Base-by-base conservation (phyloP, 2,113 vertebrate genomes). In the Sinocyclocheilus grahami region DNA sequence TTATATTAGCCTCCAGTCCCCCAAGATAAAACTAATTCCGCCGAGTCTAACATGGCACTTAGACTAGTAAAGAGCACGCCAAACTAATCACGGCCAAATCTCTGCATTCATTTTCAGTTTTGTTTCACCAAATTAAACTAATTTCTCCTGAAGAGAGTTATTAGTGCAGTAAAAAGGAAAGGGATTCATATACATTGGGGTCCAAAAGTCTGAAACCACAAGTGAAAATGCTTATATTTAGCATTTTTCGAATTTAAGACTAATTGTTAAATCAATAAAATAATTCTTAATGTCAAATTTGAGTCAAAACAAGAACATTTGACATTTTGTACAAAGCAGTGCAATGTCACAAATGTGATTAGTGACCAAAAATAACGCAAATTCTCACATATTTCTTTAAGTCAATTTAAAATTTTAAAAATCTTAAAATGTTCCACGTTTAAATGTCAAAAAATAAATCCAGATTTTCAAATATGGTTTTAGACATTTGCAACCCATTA, bases 21-120 rank as follows among this genome's bases (percentile, higher is more conserved):
- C 4, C 85, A 83, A 91, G 93, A 95, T 95, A 95, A 95, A 94
- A 93, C 94, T 94, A 94, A 95, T 95, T 93, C 93, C 84, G 4
- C 84, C 5, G 63, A 90, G 89, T 85, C 86, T 85, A 65, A 91
- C 91, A 89, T 78, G 90, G 74, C 91, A 90, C 82, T 89, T 85
- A 78, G 90, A 76, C 77, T 74, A 86, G 86, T 89, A 86, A 91
- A 92, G 90, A 90, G 91, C 86, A 86, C 78, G 89, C 75, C 88
- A 89, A 90, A 91, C 92, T 93, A 93, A 95, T 95, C 93, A 90
- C 22, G 37, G 30, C 84, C 85, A 92, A 93, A 92, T 95, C 93
- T 89, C 83, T 42, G 77, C 91, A 90, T 89, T 88, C 46, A 62
- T 55, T 39, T 87, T 48, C 67, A 82, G 37, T 71, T 83, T 79